A percentile compares a stretch with the other conserved stretches of the same genome.
These are phyloP conservation scores for Chlorodrepanis virens DNA, from an alignment of 2,113 vertebrate genomes.

Conservation along the genomic window DNA sequence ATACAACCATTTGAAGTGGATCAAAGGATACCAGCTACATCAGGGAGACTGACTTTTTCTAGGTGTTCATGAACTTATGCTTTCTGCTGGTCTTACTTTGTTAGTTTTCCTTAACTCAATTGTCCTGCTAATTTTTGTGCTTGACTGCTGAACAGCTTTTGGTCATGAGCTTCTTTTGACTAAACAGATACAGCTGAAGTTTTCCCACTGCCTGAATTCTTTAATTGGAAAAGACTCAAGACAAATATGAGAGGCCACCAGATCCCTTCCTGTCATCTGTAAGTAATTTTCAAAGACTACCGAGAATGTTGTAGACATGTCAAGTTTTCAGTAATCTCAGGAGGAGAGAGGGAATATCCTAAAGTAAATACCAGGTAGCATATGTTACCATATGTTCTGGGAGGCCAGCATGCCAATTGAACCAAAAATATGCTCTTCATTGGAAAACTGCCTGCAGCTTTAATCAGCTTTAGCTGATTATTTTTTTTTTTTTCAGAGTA, in stretches of 20 bases:
- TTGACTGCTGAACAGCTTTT: slow-evolving; percentile 6
- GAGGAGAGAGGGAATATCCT: background rate
- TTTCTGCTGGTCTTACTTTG: background rate
- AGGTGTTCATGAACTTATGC: background rate
- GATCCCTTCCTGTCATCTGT: slow-evolving; percentile 1
- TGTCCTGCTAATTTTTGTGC: background rate
- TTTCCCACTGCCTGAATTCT: background rate
- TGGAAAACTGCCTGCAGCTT: background rate
- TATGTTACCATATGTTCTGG: background rate
- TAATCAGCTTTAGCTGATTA: background rate
- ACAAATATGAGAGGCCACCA: background rate
- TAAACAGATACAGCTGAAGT: slow-evolving; percentile 5
- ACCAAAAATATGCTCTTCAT: background rate
- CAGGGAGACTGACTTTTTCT: background rate
- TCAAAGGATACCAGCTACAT: background rate
- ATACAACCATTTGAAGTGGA: background rate
- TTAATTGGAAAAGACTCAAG: slow-evolving; percentile 32
- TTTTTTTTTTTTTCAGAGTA: background rate
- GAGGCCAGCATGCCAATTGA: background rate
- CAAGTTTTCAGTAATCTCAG: background rate
- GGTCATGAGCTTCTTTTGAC: background rate
- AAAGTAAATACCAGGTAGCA: background rate
- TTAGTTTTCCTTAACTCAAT: background rate
- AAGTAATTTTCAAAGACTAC: slow-evolving; percentile 28
- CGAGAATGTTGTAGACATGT: background rate